Evolutionary conservation across 2,888 invertebrate genomes (phyloP).

Genomic region (Xanthorhoe spadicearia): DNA sequence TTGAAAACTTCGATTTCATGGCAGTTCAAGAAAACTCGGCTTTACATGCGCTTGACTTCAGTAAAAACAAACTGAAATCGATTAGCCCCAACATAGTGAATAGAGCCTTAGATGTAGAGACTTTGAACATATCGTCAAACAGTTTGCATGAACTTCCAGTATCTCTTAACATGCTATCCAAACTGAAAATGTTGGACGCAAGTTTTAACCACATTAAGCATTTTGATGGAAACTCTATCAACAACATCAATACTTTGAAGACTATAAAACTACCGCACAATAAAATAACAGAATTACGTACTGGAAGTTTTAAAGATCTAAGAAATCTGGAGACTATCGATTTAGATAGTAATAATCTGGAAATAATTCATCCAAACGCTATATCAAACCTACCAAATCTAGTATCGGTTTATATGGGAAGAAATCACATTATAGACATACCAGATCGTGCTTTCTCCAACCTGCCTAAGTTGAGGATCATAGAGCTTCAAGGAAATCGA

Average conservation of each 20-base stretch:
- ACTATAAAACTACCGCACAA: constrained; percentile 91
- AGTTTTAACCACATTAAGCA: constrained; percentile 90
- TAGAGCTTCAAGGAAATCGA: constrained; percentile 92
- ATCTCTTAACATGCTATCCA: constrained; percentile 87
- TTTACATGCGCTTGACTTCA: constrained; percentile 88
- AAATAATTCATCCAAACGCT: constrained; percentile 89
- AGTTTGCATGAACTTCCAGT: constrained; percentile 89
- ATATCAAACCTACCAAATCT: constrained; percentile 88
- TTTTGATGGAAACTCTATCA: constrained; percentile 88
- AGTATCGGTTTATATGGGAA: constrained; percentile 88
- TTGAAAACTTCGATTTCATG: constrained; percentile 88
- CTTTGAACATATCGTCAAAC: constrained; percentile 91
- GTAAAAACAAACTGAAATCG: constrained; percentile 89
- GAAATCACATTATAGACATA: constrained; percentile 89
- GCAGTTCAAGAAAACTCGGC: constrained; percentile 87
- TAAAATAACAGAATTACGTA: constrained; percentile 88
- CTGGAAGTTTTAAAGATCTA: constrained; percentile 89
- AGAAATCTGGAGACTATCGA: constrained; percentile 89
- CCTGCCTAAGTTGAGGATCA: constrained; percentile 88
- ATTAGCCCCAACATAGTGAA: constrained; percentile 87
- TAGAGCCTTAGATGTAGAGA: constrained; percentile 87
- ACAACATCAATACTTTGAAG: constrained; percentile 87
- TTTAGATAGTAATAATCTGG: constrained; percentile 92
- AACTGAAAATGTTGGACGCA: constrained; percentile 89
- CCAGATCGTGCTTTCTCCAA: constrained; percentile 91